phyloP scores from a whole-genome alignment of 2,797 vertebrate species.

The Sciurus vulgaris region DNA sequence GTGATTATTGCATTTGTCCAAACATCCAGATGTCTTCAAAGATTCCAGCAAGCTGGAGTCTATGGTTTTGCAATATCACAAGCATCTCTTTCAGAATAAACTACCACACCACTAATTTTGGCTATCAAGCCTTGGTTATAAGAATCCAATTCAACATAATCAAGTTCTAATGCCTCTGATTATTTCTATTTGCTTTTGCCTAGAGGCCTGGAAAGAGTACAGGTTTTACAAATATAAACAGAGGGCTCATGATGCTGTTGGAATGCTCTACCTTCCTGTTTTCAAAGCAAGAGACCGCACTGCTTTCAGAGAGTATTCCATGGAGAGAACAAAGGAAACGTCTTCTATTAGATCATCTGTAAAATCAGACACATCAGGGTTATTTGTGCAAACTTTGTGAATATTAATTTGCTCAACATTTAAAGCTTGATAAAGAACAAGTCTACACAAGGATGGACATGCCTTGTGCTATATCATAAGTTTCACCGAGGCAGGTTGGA shows the following conservation, averaged over 20 bases:
- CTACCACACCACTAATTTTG: constrained; percentile 61
- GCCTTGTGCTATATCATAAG: accelerated
- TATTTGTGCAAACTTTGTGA: constrained; percentile 5
- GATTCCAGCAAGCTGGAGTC: constrained; percentile 24
- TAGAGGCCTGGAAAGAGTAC: constrained; percentile 69
- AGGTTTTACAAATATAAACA: constrained; percentile 70
- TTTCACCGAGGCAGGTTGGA: neutral
- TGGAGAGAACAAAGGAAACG: constrained; percentile 55
- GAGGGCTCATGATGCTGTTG: constrained; percentile 59
- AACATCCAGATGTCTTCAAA: constrained; percentile 54
- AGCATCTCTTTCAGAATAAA: constrained; percentile 62
- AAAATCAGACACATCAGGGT: neutral
- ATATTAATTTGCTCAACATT: neutral
- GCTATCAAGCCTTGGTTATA: constrained; percentile 54
- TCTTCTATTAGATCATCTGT: constrained; percentile 4
- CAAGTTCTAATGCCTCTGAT: constrained; percentile 77
- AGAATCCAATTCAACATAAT: constrained; percentile 73
- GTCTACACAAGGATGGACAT: neutral
- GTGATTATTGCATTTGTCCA: constrained; percentile 42
- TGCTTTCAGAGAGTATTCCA: constrained; percentile 48
- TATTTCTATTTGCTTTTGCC: constrained; percentile 75
- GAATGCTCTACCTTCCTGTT: constrained; percentile 77
- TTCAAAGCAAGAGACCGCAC: constrained; percentile 53
- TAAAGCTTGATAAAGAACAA: neutral
- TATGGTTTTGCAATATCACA: neutral